Evolutionary conservation across 2,888 invertebrate genomes (phyloP), one percentile per base, ranked within the genome.

Genomic region (Agrochola lychnidis): DNA sequence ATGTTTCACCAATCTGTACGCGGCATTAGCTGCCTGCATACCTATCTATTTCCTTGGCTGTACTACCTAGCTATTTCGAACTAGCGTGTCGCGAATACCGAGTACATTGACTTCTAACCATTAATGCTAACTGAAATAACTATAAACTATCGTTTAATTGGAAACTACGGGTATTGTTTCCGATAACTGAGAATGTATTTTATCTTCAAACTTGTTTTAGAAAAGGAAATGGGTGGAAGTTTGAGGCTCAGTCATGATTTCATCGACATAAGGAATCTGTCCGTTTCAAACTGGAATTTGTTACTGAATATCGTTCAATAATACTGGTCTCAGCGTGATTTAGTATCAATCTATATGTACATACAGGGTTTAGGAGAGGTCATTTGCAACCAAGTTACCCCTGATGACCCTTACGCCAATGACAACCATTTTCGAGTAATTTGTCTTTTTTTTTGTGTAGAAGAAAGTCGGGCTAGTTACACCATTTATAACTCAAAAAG

Each of bases 61-160:
- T 78, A 78, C 79, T 5, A 22, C 9, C 22, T 40, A 48, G 78
- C 66, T 80, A 84, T 84, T 85, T 81, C 40, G 30, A 86, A 79
- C 77, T 76, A 70, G 71, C 71, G 76, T 76, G 85, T 75, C 70
- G 74, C 76, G 63, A 75, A 84, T 84, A 53, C 45, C 51, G 74
- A 45, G 82, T 83, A 81, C 84, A 62, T 79, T 82, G 79, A 86
- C 86, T 78, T 69, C 51, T 42, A 72, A 36, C 56, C 19, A 73
- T 62, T 68, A 75, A 74, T 83, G 71, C 48, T 75, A 40, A 67
- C 76, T 75, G 25, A 83, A 78, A 76, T 81, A 81, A 67, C 77
- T 53, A 61, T 70, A 51, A 76, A 51, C 36, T 71, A 68, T 56
- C 10, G 7, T 72, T 74, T 84, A 84, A 82, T 76, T 77, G 64